phyloP scores from a whole-genome alignment of 2,888 invertebrate species.

The Tenthredo notha region DNA sequence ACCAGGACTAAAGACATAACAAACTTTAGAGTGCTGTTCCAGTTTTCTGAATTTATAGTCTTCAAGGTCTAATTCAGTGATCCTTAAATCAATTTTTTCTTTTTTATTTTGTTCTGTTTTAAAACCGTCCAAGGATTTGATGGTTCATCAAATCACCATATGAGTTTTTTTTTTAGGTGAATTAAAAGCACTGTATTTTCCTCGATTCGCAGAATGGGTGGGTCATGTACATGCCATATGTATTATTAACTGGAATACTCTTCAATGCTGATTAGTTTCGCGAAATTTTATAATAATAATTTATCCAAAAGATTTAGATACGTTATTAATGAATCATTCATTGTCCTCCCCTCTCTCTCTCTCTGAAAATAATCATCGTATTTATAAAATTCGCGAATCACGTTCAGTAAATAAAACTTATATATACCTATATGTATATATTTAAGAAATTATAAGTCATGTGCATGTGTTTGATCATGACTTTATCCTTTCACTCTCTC shows the following conservation, averaged over 20 bases:
- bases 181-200: too few relatives aligned
- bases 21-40: conserved; percentile 3
- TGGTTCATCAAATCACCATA: too few relatives aligned
- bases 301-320: not conserved
- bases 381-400: not conserved
- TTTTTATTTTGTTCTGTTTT: not conserved
- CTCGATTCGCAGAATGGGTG: not conserved
- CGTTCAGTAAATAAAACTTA: not conserved
- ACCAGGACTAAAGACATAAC: not conserved
- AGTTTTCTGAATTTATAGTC: not conserved
- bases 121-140: too few relatives aligned
- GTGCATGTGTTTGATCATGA: not conserved
- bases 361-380: not conserved
- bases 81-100: not conserved
- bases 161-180: too few relatives aligned
- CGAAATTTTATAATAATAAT: not conserved
- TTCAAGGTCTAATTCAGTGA: not conserved
- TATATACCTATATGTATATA: not conserved
- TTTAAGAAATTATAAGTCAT: not conserved
- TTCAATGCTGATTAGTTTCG: not conserved
- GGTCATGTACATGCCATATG: not conserved
- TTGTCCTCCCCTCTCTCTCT: not conserved
- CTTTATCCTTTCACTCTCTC: not conserved
- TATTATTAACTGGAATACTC: not conserved
- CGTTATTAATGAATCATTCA: not conserved